Evolutionary conservation across 2,888 invertebrate species (phyloP), one percentile per base, ranked within the genome.

Genomic region (Diplolepis rosae): DNA sequence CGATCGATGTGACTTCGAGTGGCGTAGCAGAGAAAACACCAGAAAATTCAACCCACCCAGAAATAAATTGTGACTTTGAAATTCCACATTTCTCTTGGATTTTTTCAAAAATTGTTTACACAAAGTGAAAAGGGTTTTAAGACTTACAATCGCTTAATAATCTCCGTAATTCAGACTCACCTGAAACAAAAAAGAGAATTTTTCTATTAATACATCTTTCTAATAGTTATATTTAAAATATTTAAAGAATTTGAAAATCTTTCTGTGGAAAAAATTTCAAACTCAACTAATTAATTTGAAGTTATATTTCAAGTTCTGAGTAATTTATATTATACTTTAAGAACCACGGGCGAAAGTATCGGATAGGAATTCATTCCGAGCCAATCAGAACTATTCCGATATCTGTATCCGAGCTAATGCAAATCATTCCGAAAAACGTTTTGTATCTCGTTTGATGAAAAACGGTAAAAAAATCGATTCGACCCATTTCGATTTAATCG

Each of bases 1-100:
- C 27, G 67, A 27, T 61, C 61, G 61, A 61, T 61, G 39, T 24
- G 13, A 11, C 56, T 35, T 22, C 18, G 56, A 18, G 56, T 30
- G 15, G 52, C 9, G 28, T 3, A 61, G 39, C 45, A 24, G 61
- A 22, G 35, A 39, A 61, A 35, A 61, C 22, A 39, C 24, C 39
- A 22, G 56, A 56, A 35, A 56, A 56, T n/a, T 24, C 13, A 61
- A 61, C 22, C 22, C n/a, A 61, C 13, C 39, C n/a, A 61, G n/a
- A 39, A 39, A 39, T n/a, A 61, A 27, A 0, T 39, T 61, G 18
- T 9, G 9, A 18, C 18, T 18, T 9, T 15, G 15, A 45, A 45
- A 15, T 45, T 45, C 3, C 0, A 45, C 7, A 45, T 45, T 45
- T n/a, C 7, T 2, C 18, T 45, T 45, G 2, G 18, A 45, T 13